Conservation (phyloP, 2,113 vertebrate genomes). For the Onychostoma macrolepis region DNA sequence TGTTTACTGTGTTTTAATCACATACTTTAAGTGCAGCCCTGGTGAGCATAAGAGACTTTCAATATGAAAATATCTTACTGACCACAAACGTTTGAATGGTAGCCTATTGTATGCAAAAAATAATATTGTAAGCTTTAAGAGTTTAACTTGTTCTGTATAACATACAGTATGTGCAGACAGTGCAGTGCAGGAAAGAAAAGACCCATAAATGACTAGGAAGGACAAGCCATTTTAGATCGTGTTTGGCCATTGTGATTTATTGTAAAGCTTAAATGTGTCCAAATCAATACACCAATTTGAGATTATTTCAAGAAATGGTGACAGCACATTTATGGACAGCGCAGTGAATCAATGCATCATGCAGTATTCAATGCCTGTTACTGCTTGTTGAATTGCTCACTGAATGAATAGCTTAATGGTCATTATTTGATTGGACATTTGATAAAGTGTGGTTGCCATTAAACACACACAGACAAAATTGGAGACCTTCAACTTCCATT, state of each 20-base stretch:
- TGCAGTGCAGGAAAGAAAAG: constrained; percentile 19
- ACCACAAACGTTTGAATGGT: not conserved
- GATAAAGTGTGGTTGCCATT: constrained; percentile 53
- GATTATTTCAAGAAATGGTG: constrained; percentile 60
- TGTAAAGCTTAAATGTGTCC: constrained; percentile 58
- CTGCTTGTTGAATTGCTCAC: constrained; percentile 41
- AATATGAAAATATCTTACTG: not conserved
- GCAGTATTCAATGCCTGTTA: constrained; percentile 27
- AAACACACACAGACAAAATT: constrained; percentile 55
- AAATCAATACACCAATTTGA: constrained; percentile 60
- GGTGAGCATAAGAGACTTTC: not conserved
- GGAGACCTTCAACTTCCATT: constrained; percentile 52
- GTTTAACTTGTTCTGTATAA: not conserved
- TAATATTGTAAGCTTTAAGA: not conserved
- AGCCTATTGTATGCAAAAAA: not conserved
- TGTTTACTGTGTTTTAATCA: not conserved
- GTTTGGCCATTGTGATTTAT: constrained; percentile 11
- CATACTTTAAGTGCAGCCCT: not conserved
- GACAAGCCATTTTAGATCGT: not conserved
- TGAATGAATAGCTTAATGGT: constrained; percentile 25
- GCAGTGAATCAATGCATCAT: constrained; percentile 58
- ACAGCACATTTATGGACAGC: constrained; percentile 49
- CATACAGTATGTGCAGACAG: not conserved
- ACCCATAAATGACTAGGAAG: not conserved
- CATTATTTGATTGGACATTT: constrained; percentile 24